These are phyloP conservation scores for Cossypha niveicapilla DNA, from an alignment of 2,797 vertebrate genomes.

Conservation along the genomic window DNA sequence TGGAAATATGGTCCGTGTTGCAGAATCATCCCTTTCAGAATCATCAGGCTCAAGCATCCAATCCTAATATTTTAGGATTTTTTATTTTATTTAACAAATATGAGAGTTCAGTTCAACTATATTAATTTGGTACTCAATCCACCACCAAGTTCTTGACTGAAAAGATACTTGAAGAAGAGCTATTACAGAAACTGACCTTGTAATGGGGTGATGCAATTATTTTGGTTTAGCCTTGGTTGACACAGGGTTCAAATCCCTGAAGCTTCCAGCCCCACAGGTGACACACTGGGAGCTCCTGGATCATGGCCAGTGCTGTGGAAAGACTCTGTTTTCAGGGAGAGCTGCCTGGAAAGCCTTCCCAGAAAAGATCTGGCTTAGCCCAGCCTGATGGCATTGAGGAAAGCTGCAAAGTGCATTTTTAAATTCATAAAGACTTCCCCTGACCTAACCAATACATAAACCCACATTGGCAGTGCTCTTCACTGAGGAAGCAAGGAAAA, in stretches of 20 bases:
- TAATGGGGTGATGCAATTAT: background rate
- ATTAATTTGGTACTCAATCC: background rate
- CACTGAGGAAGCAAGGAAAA: background rate
- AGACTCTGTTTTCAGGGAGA: background rate
- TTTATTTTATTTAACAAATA: background rate
- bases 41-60: background rate
- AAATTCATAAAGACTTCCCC: background rate
- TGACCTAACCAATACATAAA: background rate
- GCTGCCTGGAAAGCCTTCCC: background rate
- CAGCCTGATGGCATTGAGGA: background rate
- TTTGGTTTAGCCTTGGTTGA: rapidly evolving
- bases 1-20: background rate
- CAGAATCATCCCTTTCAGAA: background rate
- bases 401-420: background rate
- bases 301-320: background rate
- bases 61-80: background rate
- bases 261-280: background rate
- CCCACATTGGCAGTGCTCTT: background rate
- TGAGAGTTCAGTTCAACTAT: background rate
- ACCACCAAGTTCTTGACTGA: background rate
- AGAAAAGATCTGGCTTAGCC: background rate
- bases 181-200: background rate
- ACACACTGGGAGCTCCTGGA: background rate
- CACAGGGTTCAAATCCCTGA: background rate
- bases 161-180: background rate